Evolutionary conservation across 2,797 vertebrate genomes (phyloP).

Genomic region (Percopsis omiscomaycus): DNA sequence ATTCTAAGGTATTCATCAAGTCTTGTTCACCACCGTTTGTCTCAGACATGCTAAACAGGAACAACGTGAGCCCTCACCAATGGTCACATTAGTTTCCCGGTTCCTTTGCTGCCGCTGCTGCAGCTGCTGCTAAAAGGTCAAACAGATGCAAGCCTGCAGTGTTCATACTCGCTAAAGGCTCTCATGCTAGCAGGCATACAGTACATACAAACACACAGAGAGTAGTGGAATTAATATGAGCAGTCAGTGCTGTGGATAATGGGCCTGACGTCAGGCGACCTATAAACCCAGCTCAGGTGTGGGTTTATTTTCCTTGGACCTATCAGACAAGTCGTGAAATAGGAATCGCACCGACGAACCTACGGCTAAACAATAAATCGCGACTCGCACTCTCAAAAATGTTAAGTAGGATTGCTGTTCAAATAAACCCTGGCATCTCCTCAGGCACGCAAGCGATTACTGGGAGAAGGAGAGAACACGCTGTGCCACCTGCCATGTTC

Average conservation of each 20-base stretch:
- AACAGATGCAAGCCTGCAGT: slow-evolving; percentile 21
- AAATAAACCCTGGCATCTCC: slow-evolving; percentile 74
- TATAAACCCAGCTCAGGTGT: slow-evolving; percentile 76
- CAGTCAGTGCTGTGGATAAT: slow-evolving; percentile 60
- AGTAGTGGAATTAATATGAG: slow-evolving; percentile 51
- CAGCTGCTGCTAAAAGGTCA: slow-evolving; percentile 17
- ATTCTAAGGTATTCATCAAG: background rate
- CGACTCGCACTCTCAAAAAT: slow-evolving; percentile 70
- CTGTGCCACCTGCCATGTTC: slow-evolving; percentile 54
- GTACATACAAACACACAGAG: slow-evolving; percentile 5
- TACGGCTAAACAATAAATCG: slow-evolving; percentile 65
- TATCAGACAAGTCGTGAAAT: slow-evolving; percentile 73
- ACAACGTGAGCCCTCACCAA: slow-evolving; percentile 11
- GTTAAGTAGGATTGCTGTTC: slow-evolving; percentile 73
- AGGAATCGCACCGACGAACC: slow-evolving; percentile 68
- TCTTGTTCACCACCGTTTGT: background rate
- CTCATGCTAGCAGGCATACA: slow-evolving; percentile 16
- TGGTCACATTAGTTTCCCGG: slow-evolving; percentile 28
- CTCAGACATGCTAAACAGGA: slow-evolving; percentile 22
- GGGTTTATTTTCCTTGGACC: slow-evolving; percentile 78
- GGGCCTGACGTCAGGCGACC: slow-evolving; percentile 70
- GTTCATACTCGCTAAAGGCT: slow-evolving; percentile 10
- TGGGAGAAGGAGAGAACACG: background rate
- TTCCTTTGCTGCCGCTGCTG: slow-evolving; percentile 29
- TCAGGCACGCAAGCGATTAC: slow-evolving; percentile 41